A percentile compares a stretch with the other conserved stretches of the same genome.
Evolutionary conservation across 2,888 invertebrate genomes (phyloP).

Genomic region (Epistrophe eligans): DNA sequence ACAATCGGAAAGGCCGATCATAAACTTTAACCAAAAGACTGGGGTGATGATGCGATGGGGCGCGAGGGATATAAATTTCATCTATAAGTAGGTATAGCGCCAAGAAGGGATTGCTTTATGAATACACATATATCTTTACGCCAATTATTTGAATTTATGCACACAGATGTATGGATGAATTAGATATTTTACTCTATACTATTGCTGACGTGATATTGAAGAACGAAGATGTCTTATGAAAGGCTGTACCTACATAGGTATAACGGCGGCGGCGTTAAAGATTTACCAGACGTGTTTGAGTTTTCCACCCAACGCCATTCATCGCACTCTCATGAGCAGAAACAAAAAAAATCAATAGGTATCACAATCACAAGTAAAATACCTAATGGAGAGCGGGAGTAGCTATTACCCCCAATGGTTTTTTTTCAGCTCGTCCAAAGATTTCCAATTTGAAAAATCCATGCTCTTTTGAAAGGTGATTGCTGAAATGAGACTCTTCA

Average conservation of each 20-base stretch:
- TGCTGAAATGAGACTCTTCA: conserved; percentile 30
- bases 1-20: conserved; percentile 50
- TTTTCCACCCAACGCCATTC: background rate
- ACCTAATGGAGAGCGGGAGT: background rate
- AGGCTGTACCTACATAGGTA: background rate
- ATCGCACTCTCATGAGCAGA: background rate
- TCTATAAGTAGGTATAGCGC: conserved; percentile 2
- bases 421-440: conserved; percentile 13
- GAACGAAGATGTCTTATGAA: conserved; percentile 35
- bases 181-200: background rate
- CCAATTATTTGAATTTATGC: conserved; percentile 83
- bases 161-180: conserved; percentile 37
- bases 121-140: conserved; percentile 80
- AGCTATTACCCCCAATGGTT: conserved; percentile 23
- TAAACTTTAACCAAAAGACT: conserved; percentile 44
- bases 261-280: background rate
- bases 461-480: conserved; percentile 29
- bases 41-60: background rate
- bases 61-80: conserved; percentile 11
- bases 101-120: conserved; percentile 81
- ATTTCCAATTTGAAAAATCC: conserved; percentile 25
- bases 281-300: background rate
- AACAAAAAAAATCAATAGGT: conserved; percentile 14
- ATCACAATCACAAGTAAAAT: conserved; percentile 11
- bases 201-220: conserved; percentile 51